Conservation (phyloP, 2,888 invertebrate species). For the Polyommatus icarus region DNA sequence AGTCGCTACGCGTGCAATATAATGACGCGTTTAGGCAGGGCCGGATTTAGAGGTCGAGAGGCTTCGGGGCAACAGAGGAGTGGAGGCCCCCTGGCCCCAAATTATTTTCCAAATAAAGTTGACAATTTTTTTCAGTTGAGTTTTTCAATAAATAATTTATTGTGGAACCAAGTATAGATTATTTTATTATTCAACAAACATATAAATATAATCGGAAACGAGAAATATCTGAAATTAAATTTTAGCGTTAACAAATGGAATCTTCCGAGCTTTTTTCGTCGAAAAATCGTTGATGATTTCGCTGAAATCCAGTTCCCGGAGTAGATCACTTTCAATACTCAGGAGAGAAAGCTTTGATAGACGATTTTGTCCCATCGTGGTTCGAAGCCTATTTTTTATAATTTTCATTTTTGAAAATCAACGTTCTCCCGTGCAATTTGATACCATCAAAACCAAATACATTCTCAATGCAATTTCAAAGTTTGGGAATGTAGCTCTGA, state of each 20-base stretch:
- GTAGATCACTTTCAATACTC: conserved; percentile 32
- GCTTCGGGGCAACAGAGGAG: no score
- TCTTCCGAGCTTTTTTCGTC: conserved; percentile 34
- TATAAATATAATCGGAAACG: conserved; percentile 32
- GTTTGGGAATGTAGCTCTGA: conserved; percentile 32
- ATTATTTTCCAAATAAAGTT: no score
- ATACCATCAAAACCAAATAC: conserved; percentile 30
- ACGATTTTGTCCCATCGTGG: conserved; percentile 21
- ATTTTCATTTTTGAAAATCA: conserved; percentile 29
- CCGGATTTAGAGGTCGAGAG: no score
- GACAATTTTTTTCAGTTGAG: no score
- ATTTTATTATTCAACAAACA: neutral
- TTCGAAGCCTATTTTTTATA: conserved; percentile 20
- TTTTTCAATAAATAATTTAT: conserved; percentile 20
- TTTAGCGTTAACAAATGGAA: conserved; percentile 34
- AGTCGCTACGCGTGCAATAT: no score
- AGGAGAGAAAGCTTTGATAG: neutral
- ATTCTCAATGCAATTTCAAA: conserved; percentile 28
- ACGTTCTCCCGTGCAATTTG: conserved; percentile 31
- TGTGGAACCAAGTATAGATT: no score
- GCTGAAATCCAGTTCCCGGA: conserved; percentile 34
- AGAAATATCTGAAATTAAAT: conserved; percentile 33
- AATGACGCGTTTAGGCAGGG: no score
- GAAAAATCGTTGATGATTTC: conserved; percentile 37
- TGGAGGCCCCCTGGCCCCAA: no score